Conservation (phyloP, 1,140 invertebrate genomes). For the Cydia fagiglandana region DNA sequence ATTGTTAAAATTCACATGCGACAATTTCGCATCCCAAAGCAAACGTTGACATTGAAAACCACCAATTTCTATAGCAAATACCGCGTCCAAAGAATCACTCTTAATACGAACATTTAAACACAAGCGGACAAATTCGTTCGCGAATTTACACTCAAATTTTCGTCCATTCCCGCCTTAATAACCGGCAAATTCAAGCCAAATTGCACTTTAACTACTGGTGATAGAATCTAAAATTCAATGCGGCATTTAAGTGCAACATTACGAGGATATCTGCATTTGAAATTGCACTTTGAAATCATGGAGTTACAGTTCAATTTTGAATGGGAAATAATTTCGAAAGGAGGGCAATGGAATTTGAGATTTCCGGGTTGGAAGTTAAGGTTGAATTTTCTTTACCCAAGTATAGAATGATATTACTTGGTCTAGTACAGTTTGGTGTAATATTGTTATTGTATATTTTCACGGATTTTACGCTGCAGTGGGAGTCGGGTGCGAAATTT, state of each 20-base stretch:
- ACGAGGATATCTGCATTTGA: conserved; percentile 35
- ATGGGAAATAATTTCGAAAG: neutral
- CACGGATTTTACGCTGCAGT: conserved; percentile 43
- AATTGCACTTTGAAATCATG: conserved; percentile 41
- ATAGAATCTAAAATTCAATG: conserved; percentile 36
- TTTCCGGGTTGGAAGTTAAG: conserved; percentile 12
- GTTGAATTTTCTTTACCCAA: conserved; percentile 29
- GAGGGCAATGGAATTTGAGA: neutral
- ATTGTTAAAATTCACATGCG: too few relatives aligned
- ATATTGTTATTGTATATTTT: conserved; percentile 35
- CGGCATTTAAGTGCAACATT: conserved; percentile 29
- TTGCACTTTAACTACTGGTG: conserved; percentile 31
- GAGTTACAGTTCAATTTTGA: conserved; percentile 36
- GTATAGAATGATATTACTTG: conserved; percentile 43
- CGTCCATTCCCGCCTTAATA: conserved; percentile 18
- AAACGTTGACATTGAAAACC: too few relatives aligned
- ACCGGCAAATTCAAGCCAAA: conserved; percentile 34
- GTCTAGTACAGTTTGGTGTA: conserved; percentile 36
- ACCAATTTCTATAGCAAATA: neutral
- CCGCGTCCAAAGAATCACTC: neutral
- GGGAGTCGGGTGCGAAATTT: conserved; percentile 16
- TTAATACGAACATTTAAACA: conserved; percentile 24
- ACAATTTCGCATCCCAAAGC: too few relatives aligned
- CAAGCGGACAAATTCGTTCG: conserved; percentile 5
- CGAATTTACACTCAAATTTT: conserved; percentile 11